Conservation (phyloP, 2,113 vertebrate genomes). For the Tachuris rubrigastra region DNA sequence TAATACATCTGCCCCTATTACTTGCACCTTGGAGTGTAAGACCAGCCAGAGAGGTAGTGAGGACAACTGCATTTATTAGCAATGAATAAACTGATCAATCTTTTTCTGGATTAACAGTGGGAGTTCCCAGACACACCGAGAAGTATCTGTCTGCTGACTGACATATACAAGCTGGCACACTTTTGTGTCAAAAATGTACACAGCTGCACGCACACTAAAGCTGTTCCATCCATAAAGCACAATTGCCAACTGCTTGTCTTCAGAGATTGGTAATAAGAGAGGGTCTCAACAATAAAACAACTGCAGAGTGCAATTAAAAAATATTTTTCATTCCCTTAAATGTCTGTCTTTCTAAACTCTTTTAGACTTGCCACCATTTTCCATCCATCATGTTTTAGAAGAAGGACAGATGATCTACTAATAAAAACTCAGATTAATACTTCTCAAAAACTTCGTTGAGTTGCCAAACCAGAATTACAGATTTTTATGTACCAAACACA, state of each 20-base stretch:
- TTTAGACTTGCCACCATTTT: neutral
- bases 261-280: neutral
- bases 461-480: neutral
- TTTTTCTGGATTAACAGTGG: conserved; percentile 47
- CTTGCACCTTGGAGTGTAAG: conserved; percentile 12
- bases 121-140: conserved; percentile 8
- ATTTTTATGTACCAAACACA: neutral
- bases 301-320: neutral
- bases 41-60: neutral
- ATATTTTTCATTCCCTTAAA: neutral
- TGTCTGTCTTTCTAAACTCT: neutral
- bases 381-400: neutral
- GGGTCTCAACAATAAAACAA: neutral
- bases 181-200: conserved; percentile 5
- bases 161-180: conserved; percentile 21
- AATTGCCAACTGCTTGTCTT: neutral
- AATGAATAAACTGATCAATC: conserved; percentile 56
- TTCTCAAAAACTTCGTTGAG: neutral
- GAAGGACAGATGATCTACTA: neutral
- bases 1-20: conserved; percentile 62
- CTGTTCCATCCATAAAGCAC: neutral
- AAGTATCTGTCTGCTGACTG: conserved; percentile 43
- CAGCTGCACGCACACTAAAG: neutral
- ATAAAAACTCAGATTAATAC: neutral
- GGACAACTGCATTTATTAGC: conserved; percentile 65